phyloP scores from a whole-genome alignment of 2,888 invertebrate species.

The Escarpia spicata region DNA sequence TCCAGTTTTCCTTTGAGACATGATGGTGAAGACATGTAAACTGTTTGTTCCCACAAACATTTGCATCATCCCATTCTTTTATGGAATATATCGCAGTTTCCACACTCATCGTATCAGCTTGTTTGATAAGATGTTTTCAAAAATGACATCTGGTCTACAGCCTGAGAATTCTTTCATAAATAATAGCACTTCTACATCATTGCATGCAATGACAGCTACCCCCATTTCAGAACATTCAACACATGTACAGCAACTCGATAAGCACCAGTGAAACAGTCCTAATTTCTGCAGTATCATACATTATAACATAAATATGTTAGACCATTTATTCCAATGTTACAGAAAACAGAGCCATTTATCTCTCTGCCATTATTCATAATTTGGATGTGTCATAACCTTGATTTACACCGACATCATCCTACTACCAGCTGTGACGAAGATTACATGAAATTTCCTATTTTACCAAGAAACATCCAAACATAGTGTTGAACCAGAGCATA shows the following conservation, averaged over 20 bases:
- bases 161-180: not conserved
- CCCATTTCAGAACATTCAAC: not conserved
- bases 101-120: not conserved
- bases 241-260: not conserved
- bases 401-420: not conserved
- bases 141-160: not conserved
- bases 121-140: not conserved
- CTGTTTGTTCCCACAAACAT: not conserved
- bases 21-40: not conserved
- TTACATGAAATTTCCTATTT: not conserved
- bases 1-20: not conserved
- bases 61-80: not conserved
- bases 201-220: not conserved
- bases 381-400: not conserved
- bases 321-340: not conserved
- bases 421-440: not conserved
- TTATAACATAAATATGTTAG: not conserved
- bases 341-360: not conserved
- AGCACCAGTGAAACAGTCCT: not conserved
- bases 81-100: not conserved
- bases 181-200: not conserved
- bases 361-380: not conserved
- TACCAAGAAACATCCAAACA: not conserved
- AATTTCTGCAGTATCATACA: constrained; percentile 6
- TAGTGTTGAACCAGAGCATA: not conserved